Evolutionary conservation across 2,888 invertebrate genomes (phyloP).

Genomic region (Ectobius pallidus): DNA sequence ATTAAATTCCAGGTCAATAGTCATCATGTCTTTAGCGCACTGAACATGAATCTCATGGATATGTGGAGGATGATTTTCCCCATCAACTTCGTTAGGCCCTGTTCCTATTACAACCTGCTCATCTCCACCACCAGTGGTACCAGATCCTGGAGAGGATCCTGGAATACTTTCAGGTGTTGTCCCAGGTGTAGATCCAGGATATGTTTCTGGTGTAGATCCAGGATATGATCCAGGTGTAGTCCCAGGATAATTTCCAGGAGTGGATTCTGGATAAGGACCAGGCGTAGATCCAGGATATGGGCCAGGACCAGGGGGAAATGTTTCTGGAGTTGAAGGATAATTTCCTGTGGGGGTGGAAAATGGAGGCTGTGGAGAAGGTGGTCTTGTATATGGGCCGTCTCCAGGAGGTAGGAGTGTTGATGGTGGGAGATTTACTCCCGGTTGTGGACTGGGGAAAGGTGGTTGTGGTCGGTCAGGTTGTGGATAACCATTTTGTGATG

Average conservation of each 20-base stretch:
- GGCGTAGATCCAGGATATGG: constrained; percentile 43
- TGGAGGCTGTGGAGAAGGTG: neutral
- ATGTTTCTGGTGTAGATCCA: neutral
- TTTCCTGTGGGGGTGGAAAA: constrained; percentile 33
- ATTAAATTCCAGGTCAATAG: constrained; percentile 79
- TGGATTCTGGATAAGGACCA: constrained; percentile 8
- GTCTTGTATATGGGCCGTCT: constrained; percentile 23
- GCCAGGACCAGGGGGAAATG: constrained; percentile 38
- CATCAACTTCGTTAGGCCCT: constrained; percentile 55
- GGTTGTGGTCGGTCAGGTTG: constrained; percentile 16
- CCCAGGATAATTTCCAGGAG: neutral
- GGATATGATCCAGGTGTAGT: neutral
- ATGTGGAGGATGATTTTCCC: constrained; percentile 74
- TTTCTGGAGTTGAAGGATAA: constrained; percentile 40
- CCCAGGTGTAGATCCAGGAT: neutral
- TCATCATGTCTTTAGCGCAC: constrained; percentile 84
- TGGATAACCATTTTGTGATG: neutral
- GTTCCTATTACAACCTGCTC: constrained; percentile 32
- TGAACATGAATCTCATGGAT: constrained; percentile 77
- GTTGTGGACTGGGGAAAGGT: constrained; percentile 3
- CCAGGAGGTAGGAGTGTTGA: constrained; percentile 21
- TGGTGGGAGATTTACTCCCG: neutral
- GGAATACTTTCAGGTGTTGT: neutral
- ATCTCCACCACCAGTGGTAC: neutral
- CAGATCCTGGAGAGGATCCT: neutral